Evolutionary conservation across 2,113 vertebrate genomes (phyloP).

Genomic region (Apaloderma vittatum): DNA sequence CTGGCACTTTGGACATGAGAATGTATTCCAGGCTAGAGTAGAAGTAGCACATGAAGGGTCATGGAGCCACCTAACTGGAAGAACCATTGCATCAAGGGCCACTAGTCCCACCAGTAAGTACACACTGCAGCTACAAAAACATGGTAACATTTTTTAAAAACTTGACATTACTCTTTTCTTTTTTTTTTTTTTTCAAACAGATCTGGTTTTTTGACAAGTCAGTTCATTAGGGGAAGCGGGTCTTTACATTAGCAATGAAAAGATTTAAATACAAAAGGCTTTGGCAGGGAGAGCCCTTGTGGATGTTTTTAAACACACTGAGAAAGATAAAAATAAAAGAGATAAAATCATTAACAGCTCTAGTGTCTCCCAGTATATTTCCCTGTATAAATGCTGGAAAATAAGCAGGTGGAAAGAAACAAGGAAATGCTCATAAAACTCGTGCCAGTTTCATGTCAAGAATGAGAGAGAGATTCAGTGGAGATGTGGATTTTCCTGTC

Average conservation of each 20-base stretch:
- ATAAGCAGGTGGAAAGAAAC: not conserved
- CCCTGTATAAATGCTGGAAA: not conserved
- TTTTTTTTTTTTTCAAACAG: not conserved
- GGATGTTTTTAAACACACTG: not conserved
- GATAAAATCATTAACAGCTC: not conserved
- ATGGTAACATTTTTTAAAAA: not conserved
- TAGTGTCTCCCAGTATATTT: not conserved
- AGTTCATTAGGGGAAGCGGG: not conserved
- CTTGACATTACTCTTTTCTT: not conserved
- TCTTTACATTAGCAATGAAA: not conserved
- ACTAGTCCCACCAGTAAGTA: not conserved
- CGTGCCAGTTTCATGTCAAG: not conserved
- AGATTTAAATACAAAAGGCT: not conserved
- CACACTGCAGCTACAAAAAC: not conserved
- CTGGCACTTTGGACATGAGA: not conserved
- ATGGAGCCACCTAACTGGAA: not conserved
- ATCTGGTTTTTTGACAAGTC: not conserved
- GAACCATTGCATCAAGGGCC: accelerated
- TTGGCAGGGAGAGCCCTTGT: not conserved
- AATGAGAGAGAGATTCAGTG: not conserved
- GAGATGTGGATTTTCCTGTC: not conserved
- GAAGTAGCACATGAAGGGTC: not conserved
- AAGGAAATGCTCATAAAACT: not conserved
- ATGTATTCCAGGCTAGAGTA: not conserved
- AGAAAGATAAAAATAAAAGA: not conserved